Evolutionary conservation across 2,797 vertebrate species (phyloP).

Genomic region (Arremon brunneinucha): DNA sequence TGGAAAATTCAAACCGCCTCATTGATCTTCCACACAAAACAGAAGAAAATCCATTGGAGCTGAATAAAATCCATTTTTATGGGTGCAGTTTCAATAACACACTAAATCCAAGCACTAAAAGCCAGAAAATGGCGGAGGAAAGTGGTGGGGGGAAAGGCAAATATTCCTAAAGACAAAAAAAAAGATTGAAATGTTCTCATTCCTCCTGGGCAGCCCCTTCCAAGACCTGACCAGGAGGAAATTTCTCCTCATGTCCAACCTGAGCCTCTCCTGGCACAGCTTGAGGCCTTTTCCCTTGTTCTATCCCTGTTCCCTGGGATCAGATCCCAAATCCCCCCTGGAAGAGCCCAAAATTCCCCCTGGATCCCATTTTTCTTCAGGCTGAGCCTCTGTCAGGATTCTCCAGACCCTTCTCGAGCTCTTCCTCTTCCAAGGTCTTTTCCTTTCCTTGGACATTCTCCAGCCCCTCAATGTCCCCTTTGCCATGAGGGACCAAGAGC

Average conservation of each 20-base stretch:
- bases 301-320: neutral
- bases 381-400: neutral
- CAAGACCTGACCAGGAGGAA: neutral
- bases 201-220: neutral
- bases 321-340: neutral
- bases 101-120: neutral
- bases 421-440: fast-evolving
- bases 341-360: neutral
- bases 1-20: neutral
- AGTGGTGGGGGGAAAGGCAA: fast-evolving
- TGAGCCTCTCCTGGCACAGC: neutral
- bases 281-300: fast-evolving
- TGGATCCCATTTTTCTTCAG: neutral
- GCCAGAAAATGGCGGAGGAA: neutral
- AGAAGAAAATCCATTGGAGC: neutral
- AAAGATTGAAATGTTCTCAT: neutral
- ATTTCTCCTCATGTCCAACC: neutral
- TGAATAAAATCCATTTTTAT: neutral
- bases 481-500: fast-evolving
- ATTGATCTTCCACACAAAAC: neutral
- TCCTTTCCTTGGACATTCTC: neutral
- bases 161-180: too few species aligned
- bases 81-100: neutral
- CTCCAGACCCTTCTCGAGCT: neutral
- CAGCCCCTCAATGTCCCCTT: neutral